These are phyloP conservation scores for Hippolais icterina DNA, from an alignment of 2,113 vertebrate genomes.

Conservation along the genomic window DNA sequence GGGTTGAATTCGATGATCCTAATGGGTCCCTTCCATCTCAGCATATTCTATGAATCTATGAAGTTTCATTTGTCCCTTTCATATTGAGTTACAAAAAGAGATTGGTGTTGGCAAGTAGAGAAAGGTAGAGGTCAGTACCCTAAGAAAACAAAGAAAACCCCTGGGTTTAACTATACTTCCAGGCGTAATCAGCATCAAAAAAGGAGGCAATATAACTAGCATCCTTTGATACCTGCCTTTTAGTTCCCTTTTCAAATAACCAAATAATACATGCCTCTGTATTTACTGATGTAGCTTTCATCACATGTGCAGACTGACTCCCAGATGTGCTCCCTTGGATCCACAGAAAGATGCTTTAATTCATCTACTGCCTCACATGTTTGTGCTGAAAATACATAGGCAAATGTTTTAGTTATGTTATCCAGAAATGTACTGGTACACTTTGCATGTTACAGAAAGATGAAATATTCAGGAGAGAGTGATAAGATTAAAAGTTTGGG, in stretches of 20 bases:
- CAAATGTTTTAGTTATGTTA: not conserved
- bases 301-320: not conserved
- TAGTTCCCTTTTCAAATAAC: not conserved
- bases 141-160: not conserved
- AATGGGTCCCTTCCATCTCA: not conserved
- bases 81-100: not conserved
- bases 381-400: not conserved
- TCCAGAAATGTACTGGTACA: fast-evolving
- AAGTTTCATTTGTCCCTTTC: not conserved
- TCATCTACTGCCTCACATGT: not conserved
- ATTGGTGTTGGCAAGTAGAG: not conserved
- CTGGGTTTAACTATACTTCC: not conserved
- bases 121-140: not conserved
- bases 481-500: not conserved
- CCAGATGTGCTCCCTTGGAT: not conserved
- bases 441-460: fast-evolving
- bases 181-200: not conserved
- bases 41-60: not conserved
- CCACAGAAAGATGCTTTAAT: not conserved
- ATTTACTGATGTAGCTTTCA: not conserved
- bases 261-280: not conserved
- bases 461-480: fast-evolving
- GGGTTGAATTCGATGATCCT: fast-evolving
- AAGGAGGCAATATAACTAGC: not conserved
- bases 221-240: not conserved